phyloP scores from a whole-genome alignment of 2,797 vertebrate species.

The Sebastes nivosus region DNA sequence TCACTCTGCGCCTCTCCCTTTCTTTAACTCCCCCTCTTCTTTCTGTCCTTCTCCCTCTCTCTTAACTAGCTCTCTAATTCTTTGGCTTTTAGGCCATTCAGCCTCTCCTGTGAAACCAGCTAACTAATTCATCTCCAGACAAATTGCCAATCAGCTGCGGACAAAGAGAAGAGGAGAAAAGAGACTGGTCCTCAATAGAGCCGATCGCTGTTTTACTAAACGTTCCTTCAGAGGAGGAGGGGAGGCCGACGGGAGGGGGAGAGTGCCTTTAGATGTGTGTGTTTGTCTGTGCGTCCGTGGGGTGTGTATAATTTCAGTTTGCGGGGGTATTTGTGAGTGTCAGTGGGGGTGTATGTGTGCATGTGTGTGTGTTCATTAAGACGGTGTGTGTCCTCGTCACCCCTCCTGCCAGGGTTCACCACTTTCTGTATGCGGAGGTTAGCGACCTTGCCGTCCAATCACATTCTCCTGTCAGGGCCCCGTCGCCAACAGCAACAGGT shows the following conservation, averaged over 20 bases:
- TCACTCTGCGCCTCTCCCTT: constrained; percentile 33
- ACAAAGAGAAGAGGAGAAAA: constrained; percentile 76
- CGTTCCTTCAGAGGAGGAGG: constrained; percentile 58
- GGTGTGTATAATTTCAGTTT: constrained; percentile 59
- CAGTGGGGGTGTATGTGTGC: constrained; percentile 42
- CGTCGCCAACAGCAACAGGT: constrained; percentile 81
- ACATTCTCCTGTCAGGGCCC: constrained; percentile 78
- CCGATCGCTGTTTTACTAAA: constrained; percentile 79
- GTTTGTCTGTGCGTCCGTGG: constrained; percentile 55
- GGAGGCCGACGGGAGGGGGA: constrained; percentile 21
- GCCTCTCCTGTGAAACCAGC: constrained; percentile 74
- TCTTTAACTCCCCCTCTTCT: constrained; percentile 32
- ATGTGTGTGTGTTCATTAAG: constrained; percentile 59
- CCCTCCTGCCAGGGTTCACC: constrained; percentile 71
- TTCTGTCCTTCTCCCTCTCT: constrained; percentile 44
- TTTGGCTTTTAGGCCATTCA: constrained; percentile 71
- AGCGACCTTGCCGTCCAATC: constrained; percentile 78
- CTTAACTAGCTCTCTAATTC: constrained; percentile 72
- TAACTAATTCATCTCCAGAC: constrained; percentile 79
- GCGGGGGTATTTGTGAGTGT: constrained; percentile 60
- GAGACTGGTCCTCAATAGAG: constrained; percentile 72
- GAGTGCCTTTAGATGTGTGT: constrained; percentile 52
- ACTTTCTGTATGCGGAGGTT: constrained; percentile 73
- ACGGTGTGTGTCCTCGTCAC: constrained; percentile 64
- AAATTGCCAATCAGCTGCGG: constrained; percentile 81